Evolutionary conservation across 1,140 invertebrate genomes (phyloP).

Genomic region (Reticulitermes speratus): DNA sequence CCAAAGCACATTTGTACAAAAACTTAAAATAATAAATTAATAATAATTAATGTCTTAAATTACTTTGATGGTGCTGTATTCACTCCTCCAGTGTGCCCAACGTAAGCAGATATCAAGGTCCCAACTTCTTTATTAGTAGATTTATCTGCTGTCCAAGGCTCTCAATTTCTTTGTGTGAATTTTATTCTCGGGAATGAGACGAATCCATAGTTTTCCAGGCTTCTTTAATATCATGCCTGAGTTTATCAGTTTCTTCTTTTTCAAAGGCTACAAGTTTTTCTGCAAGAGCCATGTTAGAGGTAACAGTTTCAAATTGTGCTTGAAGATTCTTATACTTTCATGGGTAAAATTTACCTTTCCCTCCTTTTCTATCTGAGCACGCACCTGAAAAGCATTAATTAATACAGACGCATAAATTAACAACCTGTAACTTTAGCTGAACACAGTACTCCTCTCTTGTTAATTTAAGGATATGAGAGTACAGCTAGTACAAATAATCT

Average conservation of each 20-base stretch:
- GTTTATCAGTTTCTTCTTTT: constrained; percentile 43
- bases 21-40: too few species aligned
- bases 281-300: neutral
- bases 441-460: too few species aligned
- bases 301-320: neutral
- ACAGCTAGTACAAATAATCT: too few species aligned
- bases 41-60: too few species aligned
- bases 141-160: constrained; percentile 58
- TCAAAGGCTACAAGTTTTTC: constrained; percentile 35
- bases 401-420: neutral
- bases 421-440: too few species aligned
- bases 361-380: constrained; percentile 52
- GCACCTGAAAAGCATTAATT: constrained; percentile 45
- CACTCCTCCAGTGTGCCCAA: neutral
- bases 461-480: too few species aligned
- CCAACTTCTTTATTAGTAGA: constrained; percentile 50
- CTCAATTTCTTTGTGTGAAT: constrained; percentile 59
- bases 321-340: constrained; percentile 59
- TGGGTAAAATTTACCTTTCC: constrained; percentile 49
- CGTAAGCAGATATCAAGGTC: neutral
- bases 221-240: constrained; percentile 49
- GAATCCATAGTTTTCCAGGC: constrained; percentile 55
- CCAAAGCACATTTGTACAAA: too few species aligned
- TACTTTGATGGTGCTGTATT: neutral
- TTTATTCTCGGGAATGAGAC: constrained; percentile 60